Conservation (phyloP, 2,888 invertebrate genomes). For the Rosalia funebris region DNA sequence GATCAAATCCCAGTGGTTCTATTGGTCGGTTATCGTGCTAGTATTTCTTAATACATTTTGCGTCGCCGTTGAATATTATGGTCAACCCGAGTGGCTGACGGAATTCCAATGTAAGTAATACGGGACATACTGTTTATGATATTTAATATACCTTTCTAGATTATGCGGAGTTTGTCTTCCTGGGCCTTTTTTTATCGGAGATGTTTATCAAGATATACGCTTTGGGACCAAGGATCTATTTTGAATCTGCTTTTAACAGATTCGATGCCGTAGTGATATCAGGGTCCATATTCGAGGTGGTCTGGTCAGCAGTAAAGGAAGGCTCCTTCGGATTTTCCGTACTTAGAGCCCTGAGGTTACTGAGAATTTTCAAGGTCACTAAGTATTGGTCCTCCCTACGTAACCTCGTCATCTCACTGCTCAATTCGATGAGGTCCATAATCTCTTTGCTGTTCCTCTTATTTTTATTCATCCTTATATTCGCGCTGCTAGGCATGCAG, state of each 20-base stretch:
- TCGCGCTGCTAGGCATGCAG: slow-evolving; percentile 99
- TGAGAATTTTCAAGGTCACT: slow-evolving; percentile 95
- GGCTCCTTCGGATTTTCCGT: slow-evolving; percentile 98
- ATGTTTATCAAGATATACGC: slow-evolving; percentile 99
- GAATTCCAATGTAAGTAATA: slow-evolving; percentile 97
- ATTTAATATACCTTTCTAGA: no score
- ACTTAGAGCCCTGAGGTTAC: slow-evolving; percentile 93
- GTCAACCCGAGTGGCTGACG: slow-evolving; percentile 93
- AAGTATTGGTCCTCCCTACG: slow-evolving; percentile 99
- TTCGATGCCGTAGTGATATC: slow-evolving; percentile 99
- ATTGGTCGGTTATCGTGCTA: slow-evolving; percentile 99
- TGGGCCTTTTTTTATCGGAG: slow-evolving; percentile 98
- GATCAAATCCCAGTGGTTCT: slow-evolving; percentile 98
- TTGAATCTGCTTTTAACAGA: slow-evolving; percentile 99
- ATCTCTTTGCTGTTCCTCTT: slow-evolving; percentile 98
- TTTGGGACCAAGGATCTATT: slow-evolving; percentile 96
- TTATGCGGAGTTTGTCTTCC: slow-evolving; percentile 96
- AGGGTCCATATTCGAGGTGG: slow-evolving; percentile 98
- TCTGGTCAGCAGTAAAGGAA: slow-evolving; percentile 94
- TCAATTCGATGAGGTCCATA: slow-evolving; percentile 99
- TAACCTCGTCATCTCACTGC: slow-evolving; percentile 97
- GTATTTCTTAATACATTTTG: slow-evolving; percentile 99
- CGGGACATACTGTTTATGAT: no score
- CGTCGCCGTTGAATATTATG: slow-evolving; percentile 98
- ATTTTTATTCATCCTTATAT: slow-evolving; percentile 99